Percentiles rank a stretch among this genome's conserved stretches.
phyloP scores from a whole-genome alignment of 2,113 vertebrate species.

The Chloropsis cyanopogon region DNA sequence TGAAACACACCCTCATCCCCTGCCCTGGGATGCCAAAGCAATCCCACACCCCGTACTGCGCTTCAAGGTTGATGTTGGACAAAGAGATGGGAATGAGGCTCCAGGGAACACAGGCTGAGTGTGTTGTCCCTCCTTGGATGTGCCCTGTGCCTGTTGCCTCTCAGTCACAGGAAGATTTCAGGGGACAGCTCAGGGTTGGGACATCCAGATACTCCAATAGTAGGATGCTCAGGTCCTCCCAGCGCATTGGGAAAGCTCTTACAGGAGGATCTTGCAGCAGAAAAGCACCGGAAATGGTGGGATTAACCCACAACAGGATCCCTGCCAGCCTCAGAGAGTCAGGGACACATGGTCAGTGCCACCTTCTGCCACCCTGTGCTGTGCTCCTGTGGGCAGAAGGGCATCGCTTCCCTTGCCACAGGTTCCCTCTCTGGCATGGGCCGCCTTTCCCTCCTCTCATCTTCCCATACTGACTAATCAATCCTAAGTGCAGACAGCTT shows the following conservation, averaged over 20 bases:
- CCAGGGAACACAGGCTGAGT: background rate
- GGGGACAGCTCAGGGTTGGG: background rate
- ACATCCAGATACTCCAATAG: background rate
- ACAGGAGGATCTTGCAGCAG: background rate
- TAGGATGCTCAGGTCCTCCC: background rate
- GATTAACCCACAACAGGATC: background rate
- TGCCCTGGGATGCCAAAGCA: background rate
- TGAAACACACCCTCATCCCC: background rate
- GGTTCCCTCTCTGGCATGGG: background rate
- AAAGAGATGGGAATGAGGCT: background rate
- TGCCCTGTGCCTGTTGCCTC: background rate
- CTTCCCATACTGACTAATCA: background rate
- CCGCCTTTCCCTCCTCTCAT: background rate
- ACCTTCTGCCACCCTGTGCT: background rate
- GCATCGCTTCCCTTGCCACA: background rate
- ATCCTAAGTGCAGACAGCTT: background rate
- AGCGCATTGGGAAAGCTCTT: background rate
- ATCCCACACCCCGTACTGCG: rapidly evolving
- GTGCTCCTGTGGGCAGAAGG: rapidly evolving
- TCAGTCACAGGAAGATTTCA: background rate
- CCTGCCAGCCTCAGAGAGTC: background rate
- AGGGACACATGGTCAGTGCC: rapidly evolving
- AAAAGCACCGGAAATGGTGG: background rate
- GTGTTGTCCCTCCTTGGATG: background rate
- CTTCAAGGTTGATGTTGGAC: background rate